Evolutionary conservation across 1,140 invertebrate species (phyloP).

Genomic region (Ceratosolen fusciceps): DNA sequence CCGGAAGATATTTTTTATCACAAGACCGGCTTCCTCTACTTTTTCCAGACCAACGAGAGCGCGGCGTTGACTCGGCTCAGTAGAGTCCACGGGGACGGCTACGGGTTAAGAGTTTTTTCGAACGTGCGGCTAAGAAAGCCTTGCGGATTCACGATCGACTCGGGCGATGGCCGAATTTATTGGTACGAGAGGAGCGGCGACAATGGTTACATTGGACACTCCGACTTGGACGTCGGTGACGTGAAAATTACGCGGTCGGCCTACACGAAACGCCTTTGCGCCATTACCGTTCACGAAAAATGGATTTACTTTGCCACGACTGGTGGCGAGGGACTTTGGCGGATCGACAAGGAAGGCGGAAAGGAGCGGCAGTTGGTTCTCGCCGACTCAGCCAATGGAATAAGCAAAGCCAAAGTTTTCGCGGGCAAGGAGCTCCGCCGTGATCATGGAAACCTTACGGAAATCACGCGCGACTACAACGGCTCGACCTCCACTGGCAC

Average conservation of each 20-base stretch:
- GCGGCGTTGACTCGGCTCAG: not conserved
- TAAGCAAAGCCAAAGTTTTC: slow-evolving; percentile 35
- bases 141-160: slow-evolving; percentile 31
- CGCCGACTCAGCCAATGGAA: slow-evolving; percentile 25
- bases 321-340: slow-evolving; percentile 23
- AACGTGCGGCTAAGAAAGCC: not conserved
- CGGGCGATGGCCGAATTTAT: slow-evolving; percentile 16
- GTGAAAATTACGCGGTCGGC: not conserved
- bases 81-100: slow-evolving; percentile 8
- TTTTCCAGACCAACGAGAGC: slow-evolving; percentile 24
- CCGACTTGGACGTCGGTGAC: slow-evolving; percentile 16
- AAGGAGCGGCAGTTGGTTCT: not conserved
- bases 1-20: slow-evolving; percentile 28
- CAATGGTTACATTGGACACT: not conserved
- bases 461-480: no score
- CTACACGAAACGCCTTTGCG: not conserved
- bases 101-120: slow-evolving; percentile 20
- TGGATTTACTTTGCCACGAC: slow-evolving; percentile 32
- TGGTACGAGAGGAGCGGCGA: slow-evolving; percentile 42
- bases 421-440: not conserved
- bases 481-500: no score
- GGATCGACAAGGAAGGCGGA: slow-evolving; percentile 14
- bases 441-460: no score
- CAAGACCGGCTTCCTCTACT: slow-evolving; percentile 9
- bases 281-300: slow-evolving; percentile 15